Percentiles rank a stretch among this genome's conserved stretches.
phyloP scores from a whole-genome alignment of 2,888 invertebrate species.

The Acanthopleura granulata region DNA sequence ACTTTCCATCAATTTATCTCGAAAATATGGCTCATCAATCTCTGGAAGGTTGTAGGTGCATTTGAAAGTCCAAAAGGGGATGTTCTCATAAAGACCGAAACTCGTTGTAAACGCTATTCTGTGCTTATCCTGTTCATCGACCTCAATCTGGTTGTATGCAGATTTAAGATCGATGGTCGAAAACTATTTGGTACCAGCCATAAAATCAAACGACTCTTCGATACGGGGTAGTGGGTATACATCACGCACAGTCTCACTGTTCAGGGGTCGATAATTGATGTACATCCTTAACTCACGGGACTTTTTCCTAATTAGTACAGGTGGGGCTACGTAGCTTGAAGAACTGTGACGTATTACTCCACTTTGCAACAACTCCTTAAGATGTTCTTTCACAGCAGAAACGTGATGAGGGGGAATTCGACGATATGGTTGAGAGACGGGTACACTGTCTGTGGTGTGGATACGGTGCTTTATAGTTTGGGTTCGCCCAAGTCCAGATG shows the following conservation, averaged over 20 bases:
- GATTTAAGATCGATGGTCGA: slow-evolving; percentile 25
- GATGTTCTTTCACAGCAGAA: background rate
- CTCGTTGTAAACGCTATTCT: slow-evolving; percentile 33
- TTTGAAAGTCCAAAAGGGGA: slow-evolving; percentile 28
- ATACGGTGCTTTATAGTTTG: slow-evolving; percentile 7
- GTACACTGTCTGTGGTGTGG: background rate
- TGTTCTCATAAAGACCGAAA: slow-evolving; percentile 30
- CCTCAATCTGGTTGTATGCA: slow-evolving; percentile 28
- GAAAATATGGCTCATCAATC: slow-evolving; percentile 23
- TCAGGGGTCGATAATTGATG: slow-evolving; percentile 3
- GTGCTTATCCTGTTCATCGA: slow-evolving; percentile 27
- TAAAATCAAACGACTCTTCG: slow-evolving; percentile 28
- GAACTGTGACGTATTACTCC: slow-evolving; percentile 6
- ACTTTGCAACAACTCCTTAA: background rate
- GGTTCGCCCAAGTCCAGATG: slow-evolving; percentile 4
- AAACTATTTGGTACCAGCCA: slow-evolving; percentile 25
- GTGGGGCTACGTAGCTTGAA: slow-evolving; percentile 1
- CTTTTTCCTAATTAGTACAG: slow-evolving; percentile 4
- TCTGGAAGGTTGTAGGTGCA: slow-evolving; percentile 32
- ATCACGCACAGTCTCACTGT: slow-evolving; percentile 11
- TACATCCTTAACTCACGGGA: background rate
- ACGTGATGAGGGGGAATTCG: background rate
- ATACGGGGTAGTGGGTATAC: slow-evolving; percentile 7
- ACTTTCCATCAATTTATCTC: background rate
- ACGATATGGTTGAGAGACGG: background rate